Evolutionary conservation across 2,113 vertebrate genomes (phyloP), one percentile per base, ranked within the genome.

Genomic region (Cyprinodon brontotheroides): DNA sequence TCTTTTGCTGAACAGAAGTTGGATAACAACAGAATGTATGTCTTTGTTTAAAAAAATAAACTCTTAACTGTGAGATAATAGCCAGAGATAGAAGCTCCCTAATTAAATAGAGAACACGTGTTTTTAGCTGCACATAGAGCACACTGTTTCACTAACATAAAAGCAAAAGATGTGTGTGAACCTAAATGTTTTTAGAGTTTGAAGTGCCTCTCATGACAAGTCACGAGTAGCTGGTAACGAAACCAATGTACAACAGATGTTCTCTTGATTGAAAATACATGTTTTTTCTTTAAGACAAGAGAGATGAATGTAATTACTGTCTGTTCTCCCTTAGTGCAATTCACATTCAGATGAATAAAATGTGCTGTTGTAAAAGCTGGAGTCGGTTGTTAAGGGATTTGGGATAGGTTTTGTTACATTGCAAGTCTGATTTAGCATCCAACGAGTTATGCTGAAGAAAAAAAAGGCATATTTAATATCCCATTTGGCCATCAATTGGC

Each of bases 1-100:
- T 73, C 61, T 77, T 70, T n/a, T 84, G 72, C 75, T 70, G 73
- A 87, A 61, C 57, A 81, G 48, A 81, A 17, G 79, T 68, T 53
- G 20, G 62, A 81, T 39, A 65, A 74, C 61, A 65, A 75, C 61
- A 80, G 4, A 79, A 65, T 81, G 93, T 93, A 81, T 91, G 89
- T n/a, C 45, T 69, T 17, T 41, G 20, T 39, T 9, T 22, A 66
- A 22, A 73, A 63, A 61, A 43, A 15, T 57, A 62, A 12, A 57
- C 10, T 2, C 73, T 36, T 48, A 17, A 22, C 12, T 77, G 11
- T 50, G 11, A 61, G 0, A 67, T 29, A 48, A 12, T 41, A 14
- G 4, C 20, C 64, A 65, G 40, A 38, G 17, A 22, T 29, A 43
- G 11, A 29, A 4, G 22, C 38, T 64, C 17, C 15, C 39, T 10